Conservation (phyloP, 2,113 vertebrate species). For the Formicarius rufipectus region DNA sequence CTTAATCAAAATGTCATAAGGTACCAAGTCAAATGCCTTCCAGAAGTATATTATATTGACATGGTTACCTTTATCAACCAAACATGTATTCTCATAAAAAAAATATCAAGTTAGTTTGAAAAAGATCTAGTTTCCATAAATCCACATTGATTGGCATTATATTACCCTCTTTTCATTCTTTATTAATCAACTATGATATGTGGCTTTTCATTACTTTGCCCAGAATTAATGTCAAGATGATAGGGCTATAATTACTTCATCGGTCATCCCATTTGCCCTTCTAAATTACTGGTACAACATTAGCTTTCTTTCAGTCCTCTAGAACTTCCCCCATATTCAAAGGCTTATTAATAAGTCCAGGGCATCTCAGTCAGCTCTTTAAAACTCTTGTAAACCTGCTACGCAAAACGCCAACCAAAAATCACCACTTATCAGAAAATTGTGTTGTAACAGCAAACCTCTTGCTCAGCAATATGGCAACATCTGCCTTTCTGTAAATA, state of each 20-base stretch:
- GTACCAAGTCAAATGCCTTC: slow-evolving; percentile 65
- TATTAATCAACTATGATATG: slow-evolving; percentile 71
- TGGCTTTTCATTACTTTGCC: slow-evolving; percentile 68
- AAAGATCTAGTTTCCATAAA: slow-evolving; percentile 71
- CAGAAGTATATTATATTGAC: slow-evolving; percentile 68
- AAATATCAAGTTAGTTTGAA: slow-evolving; percentile 69
- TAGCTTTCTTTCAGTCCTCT: slow-evolving; percentile 56
- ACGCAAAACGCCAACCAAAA: not conserved
- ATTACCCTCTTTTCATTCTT: slow-evolving; percentile 70
- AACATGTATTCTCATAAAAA: slow-evolving; percentile 68
- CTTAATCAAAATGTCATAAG: slow-evolving; percentile 72
- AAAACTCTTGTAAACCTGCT: not conserved
- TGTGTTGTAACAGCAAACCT: not conserved
- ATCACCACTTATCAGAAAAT: not conserved
- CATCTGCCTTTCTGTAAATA: not conserved
- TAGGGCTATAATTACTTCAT: slow-evolving; percentile 70
- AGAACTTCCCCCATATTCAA: slow-evolving; percentile 42
- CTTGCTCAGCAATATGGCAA: not conserved
- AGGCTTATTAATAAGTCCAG: slow-evolving; percentile 38
- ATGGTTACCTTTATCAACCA: slow-evolving; percentile 69
- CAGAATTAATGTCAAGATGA: slow-evolving; percentile 70
- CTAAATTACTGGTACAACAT: slow-evolving; percentile 67
- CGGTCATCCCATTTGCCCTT: slow-evolving; percentile 71
- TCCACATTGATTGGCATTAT: slow-evolving; percentile 69
- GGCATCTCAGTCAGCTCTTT: not conserved